A percentile compares a stretch with the other conserved stretches of the same genome.
Evolutionary conservation across 2,113 vertebrate genomes (phyloP).

Genomic region (Seriola quinqueradiata): DNA sequence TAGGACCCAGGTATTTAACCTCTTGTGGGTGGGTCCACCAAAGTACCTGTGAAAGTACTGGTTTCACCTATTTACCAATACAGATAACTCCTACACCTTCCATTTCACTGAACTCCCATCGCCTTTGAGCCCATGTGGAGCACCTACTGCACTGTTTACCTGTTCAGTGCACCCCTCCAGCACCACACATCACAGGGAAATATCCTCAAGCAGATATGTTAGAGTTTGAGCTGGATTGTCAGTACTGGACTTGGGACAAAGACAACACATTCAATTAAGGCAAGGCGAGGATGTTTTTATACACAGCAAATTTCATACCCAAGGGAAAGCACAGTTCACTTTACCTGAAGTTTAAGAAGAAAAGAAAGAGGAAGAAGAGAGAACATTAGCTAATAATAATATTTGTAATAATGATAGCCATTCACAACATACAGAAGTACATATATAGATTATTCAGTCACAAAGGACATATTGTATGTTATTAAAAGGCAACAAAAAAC

Average conservation of each 20-base stretch:
- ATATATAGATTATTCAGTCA: not conserved
- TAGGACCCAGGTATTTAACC: no score
- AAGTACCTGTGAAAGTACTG: no score
- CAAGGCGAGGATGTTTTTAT: not conserved
- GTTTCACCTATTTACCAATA: not conserved
- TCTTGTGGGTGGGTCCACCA: no score
- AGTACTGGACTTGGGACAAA: not conserved
- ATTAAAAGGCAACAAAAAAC: no score
- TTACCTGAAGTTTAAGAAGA: no score
- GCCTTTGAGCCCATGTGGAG: not conserved
- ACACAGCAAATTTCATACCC: not conserved
- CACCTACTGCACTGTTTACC: not conserved
- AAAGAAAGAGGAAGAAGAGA: not conserved
- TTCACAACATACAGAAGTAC: not conserved
- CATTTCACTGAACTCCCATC: not conserved
- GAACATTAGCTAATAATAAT: no score
- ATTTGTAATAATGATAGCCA: no score
- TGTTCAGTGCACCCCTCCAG: not conserved
- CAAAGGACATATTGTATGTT: not conserved
- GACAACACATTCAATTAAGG: not conserved
- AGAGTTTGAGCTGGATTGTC: not conserved
- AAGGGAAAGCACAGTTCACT: not conserved
- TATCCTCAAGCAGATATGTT: not conserved
- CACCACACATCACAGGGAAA: not conserved
- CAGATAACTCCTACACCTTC: not conserved